Percentiles rank a stretch among this genome's conserved stretches.
Evolutionary conservation across 2,797 vertebrate genomes (phyloP).

Genomic region (Propithecus perrieri): DNA sequence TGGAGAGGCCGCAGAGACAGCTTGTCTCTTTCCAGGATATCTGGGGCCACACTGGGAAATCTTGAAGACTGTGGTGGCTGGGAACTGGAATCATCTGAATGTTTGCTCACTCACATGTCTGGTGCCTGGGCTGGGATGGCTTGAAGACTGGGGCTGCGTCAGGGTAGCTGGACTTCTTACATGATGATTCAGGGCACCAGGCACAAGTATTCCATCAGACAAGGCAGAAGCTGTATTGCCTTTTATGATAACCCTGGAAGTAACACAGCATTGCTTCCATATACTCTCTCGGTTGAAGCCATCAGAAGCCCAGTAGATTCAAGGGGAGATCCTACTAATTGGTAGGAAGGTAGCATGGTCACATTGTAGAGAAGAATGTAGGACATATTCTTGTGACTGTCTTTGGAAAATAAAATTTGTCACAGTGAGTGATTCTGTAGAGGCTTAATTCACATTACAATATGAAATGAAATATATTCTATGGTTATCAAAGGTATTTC

Average conservation of each 20-base stretch:
- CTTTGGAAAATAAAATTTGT: constrained; percentile 12
- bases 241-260: background rate
- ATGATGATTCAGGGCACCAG: background rate
- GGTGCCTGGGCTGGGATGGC: background rate
- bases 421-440: background rate
- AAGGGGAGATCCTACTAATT: background rate
- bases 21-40: background rate
- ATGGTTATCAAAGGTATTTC: background rate
- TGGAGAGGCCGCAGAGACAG: background rate
- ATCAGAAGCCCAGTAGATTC: background rate
- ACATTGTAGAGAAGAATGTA: background rate
- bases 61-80: background rate
- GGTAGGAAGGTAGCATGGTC: background rate
- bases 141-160: background rate
- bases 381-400: background rate
- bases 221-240: background rate
- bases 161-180: background rate
- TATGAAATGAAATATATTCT: background rate
- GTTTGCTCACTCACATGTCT: background rate
- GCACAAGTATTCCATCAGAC: background rate
- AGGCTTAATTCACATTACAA: background rate
- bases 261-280: background rate
- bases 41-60: background rate
- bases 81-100: background rate
- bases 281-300: background rate